A percentile compares a stretch with the other conserved stretches of the same genome.
Evolutionary conservation across 35 echinoderm and acorn worm species (phyloP).

Genomic region (Ptychodera flava): DNA sequence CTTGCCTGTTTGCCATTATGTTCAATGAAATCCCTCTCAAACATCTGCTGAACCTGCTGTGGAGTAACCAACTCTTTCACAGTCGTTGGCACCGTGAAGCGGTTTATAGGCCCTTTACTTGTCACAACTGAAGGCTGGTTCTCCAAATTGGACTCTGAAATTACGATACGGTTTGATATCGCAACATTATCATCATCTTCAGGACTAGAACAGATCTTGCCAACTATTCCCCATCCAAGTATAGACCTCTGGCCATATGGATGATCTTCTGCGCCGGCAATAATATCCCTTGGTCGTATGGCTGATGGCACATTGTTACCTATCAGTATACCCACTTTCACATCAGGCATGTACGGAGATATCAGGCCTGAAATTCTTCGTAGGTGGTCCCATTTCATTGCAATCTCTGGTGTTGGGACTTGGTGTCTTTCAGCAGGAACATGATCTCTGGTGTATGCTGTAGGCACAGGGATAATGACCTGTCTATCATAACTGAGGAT

Average conservation of each 20-base stretch:
- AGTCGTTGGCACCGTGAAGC: not conserved
- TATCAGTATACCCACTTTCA: not conserved
- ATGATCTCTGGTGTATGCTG: not conserved
- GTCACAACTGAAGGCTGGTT: not conserved
- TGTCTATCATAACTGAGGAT: not conserved
- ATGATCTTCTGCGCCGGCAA: constrained; percentile 33
- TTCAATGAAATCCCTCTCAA: not conserved
- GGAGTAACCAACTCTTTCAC: not conserved
- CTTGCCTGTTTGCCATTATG: not conserved
- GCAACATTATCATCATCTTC: not conserved
- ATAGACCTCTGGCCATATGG: constrained; percentile 33
- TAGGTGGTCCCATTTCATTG: not conserved
- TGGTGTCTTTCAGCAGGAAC: not conserved
- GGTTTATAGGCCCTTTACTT: not conserved
- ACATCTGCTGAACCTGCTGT: not conserved
- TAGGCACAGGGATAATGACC: not conserved
- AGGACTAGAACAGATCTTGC: not conserved
- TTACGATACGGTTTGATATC: not conserved
- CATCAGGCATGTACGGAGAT: not conserved
- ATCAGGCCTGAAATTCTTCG: not conserved
- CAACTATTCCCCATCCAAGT: constrained; percentile 42
- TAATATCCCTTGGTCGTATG: constrained; percentile 21
- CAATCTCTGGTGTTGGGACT: not conserved
- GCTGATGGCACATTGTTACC: constrained; percentile 6
- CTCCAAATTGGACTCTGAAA: not conserved